Evolutionary conservation across 2,888 invertebrate species (phyloP).

Genomic region (Archips xylosteana): DNA sequence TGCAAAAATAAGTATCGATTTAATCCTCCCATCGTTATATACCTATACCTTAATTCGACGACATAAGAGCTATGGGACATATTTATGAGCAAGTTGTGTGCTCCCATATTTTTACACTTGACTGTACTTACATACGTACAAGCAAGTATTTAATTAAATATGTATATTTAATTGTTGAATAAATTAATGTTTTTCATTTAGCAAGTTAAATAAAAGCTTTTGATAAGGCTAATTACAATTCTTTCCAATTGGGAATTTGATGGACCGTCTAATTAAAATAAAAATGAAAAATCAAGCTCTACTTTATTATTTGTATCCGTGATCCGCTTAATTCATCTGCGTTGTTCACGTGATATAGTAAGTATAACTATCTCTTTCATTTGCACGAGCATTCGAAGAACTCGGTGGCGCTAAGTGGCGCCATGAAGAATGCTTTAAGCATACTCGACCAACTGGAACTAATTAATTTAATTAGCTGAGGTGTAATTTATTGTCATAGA

Average conservation of each 20-base stretch:
- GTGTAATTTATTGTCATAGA: background rate
- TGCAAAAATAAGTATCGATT: too few relatives aligned
- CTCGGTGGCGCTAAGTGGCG: background rate
- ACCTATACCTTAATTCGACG: too few relatives aligned
- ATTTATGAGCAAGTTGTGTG: too few relatives aligned
- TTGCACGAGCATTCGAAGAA: background rate
- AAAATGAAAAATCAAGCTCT: background rate
- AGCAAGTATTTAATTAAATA: too few relatives aligned
- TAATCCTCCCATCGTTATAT: too few relatives aligned
- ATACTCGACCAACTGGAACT: conserved; percentile 1
- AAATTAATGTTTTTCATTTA: too few relatives aligned
- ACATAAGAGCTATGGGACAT: too few relatives aligned
- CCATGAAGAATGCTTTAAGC: background rate
- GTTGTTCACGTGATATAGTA: background rate
- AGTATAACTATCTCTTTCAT: background rate
- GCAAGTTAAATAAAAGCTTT: too few relatives aligned
- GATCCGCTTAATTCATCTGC: background rate
- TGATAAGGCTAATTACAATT: background rate
- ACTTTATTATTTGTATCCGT: background rate
- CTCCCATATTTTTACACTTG: too few relatives aligned
- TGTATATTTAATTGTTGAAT: too few relatives aligned
- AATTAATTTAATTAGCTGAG: background rate
- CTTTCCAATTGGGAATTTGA: background rate
- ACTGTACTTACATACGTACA: too few relatives aligned
- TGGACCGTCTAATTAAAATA: background rate